Conservation (phyloP, 2,888 invertebrate species). For the Protodeltote pygarga region DNA sequence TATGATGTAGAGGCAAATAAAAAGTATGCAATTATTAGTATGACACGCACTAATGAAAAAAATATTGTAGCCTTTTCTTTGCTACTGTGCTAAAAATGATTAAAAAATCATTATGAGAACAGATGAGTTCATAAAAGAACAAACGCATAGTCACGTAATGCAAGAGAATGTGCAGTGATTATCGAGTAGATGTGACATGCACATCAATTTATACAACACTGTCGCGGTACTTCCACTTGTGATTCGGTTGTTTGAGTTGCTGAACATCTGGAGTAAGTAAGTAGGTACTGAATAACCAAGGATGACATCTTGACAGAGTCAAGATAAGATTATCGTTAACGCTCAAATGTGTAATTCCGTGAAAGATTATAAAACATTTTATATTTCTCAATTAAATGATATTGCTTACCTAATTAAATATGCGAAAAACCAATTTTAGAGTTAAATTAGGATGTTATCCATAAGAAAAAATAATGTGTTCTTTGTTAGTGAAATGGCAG, state of each 20-base stretch:
- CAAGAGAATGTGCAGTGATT: conserved; percentile 41
- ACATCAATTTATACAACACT: conserved; percentile 22
- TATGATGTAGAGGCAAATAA: conserved; percentile 6
- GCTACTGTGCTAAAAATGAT: conserved; percentile 9
- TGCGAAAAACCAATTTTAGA: conserved; percentile 24
- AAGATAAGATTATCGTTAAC: neutral
- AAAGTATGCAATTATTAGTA: conserved; percentile 9
- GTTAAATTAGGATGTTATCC: conserved; percentile 29
- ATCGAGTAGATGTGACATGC: conserved; percentile 39
- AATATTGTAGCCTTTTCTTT: no score
- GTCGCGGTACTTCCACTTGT: conserved; percentile 1
- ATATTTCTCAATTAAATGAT: neutral
- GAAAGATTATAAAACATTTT: no score
- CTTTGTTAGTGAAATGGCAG: conserved; percentile 58
- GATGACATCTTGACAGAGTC: neutral
- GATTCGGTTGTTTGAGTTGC: conserved; percentile 3
- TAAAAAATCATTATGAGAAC: conserved; percentile 16
- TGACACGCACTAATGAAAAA: conserved; percentile 11
- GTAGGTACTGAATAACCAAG: neutral
- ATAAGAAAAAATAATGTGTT: conserved; percentile 46
- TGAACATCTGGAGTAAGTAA: neutral
- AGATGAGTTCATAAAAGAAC: conserved; percentile 29
- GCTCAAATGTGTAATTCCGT: no score
- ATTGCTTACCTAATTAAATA: conserved; percentile 8
- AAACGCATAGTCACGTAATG: conserved; percentile 40